Base-by-base conservation (phyloP, 2,797 vertebrate genomes). In the Enteromius radiatus region DNA sequence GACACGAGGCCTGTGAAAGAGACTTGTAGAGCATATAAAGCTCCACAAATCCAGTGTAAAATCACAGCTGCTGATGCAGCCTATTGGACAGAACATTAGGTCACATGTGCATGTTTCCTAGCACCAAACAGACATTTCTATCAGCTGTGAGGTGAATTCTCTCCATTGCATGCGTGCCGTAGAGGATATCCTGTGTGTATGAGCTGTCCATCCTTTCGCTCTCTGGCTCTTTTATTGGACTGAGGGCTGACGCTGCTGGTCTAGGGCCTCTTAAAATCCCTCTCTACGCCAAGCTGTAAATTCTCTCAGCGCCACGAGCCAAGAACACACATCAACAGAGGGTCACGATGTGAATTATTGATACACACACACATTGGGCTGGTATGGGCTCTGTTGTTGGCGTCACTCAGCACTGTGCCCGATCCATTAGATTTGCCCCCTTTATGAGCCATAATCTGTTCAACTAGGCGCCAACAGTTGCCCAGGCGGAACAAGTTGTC, bases 281-380 rank as follows among this genome's bases (percentile, higher is more conserved):
- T 36, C 38, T 64, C 26, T 28, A 45, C 0, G 2, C 65, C 70
- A 43, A 31, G 31, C 74, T 76, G 65, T 84, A 79, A 81, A 86
- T 84, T 74, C 80, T 79, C 82, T 81, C 41, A 78, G 59, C 2
- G 54, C 92, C 90, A 92, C 93, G 90, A 92, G 90, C 90, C 89
- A 87, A 90, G 88, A 90, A 86, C 90, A 92, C 81, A 84, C 85
- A 87, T 87, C 90, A 89, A 86, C 91, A 78, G 68, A 56, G 85
- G 23, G 78, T 75, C 86, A 86, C 52, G 68, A 63, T 54, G 84
- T 93, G 89, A 94, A 94, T 94, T 92, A 94, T 91, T 92, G 88
- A 94, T 90, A 65, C 82, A 78, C 84, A 82, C 41, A 41, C 84
- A 83, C 84, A 83, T 31, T 19, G 33, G 17, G 73, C 69, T 84